Evolutionary conservation across 2,888 invertebrate species (phyloP).

Genomic region (Watsonalla binaria): DNA sequence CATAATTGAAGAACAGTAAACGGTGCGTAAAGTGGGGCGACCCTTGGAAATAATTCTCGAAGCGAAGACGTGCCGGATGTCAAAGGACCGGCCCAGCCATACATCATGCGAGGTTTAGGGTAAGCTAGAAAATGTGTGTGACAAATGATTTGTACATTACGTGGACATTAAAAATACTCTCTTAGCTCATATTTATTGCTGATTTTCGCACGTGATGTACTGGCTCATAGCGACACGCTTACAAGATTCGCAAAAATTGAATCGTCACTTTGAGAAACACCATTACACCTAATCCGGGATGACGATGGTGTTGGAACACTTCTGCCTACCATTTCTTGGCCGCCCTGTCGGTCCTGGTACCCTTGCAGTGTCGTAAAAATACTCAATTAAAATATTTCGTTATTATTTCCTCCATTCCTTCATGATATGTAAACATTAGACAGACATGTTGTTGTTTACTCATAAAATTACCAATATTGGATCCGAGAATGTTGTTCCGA

Average conservation of each 20-base stretch:
- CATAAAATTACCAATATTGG: conserved; percentile 11
- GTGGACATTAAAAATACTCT: conserved; percentile 10
- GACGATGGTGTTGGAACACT: no score
- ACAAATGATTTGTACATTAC: conserved; percentile 40
- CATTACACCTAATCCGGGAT: no score
- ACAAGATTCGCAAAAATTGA: no score
- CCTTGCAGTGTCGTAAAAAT: no score
- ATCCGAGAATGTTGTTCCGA: conserved; percentile 8
- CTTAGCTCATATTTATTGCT: neutral
- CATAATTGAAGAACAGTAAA: conserved; percentile 77
- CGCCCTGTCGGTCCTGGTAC: no score
- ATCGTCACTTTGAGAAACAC: no score
- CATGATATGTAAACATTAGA: neutral
- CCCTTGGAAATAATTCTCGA: conserved; percentile 41
- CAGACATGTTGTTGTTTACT: conserved; percentile 2
- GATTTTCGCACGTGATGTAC: conserved; percentile 1
- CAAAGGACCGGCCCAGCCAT: conserved; percentile 48
- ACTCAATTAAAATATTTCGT: no score
- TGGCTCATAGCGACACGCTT: conserved; percentile 2
- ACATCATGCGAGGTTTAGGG: conserved; percentile 58
- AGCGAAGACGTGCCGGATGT: conserved; percentile 56
- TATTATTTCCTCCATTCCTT: no score
- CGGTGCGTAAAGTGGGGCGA: conserved; percentile 67
- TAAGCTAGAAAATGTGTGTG: conserved; percentile 43
- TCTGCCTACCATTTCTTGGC: no score